These are phyloP conservation scores for Dendroctonus valens DNA, from an alignment of 1,140 invertebrate genomes.

Conservation along the genomic window DNA sequence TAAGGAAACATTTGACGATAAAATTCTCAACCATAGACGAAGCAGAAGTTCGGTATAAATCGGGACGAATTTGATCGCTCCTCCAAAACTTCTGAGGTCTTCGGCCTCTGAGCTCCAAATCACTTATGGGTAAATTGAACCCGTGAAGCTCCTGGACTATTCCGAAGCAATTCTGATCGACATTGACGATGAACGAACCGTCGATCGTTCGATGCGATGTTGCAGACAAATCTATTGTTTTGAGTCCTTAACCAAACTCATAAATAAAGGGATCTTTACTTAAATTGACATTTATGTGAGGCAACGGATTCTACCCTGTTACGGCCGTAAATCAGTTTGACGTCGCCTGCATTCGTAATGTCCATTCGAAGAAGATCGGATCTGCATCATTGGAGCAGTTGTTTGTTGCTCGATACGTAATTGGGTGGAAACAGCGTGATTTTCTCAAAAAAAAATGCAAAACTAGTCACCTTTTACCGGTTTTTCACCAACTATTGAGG, in stretches of 20 bases:
- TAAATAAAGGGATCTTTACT: constrained; percentile 46
- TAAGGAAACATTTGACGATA: no score
- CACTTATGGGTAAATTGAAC: no score
- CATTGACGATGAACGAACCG: constrained; percentile 36
- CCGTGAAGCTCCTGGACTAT: no score
- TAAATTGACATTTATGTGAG: constrained; percentile 46
- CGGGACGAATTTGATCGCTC: no score
- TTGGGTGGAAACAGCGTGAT: not conserved
- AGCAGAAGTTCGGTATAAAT: no score
- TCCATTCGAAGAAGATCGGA: constrained; percentile 10
- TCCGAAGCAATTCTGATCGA: constrained; percentile 5
- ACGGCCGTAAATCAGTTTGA: constrained; percentile 25
- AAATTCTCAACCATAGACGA: no score
- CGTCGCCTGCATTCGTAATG: constrained; percentile 17
- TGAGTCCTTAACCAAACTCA: constrained; percentile 40
- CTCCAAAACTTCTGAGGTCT: no score
- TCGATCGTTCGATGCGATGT: constrained; percentile 37
- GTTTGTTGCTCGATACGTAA: no score
- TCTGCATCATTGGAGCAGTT: constrained; percentile 6
- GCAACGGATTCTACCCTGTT: constrained; percentile 24
- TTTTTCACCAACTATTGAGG: no score
- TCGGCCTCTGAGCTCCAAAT: no score
- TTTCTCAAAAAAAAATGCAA: not conserved
- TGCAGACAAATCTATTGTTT: constrained; percentile 49
- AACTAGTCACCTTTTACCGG: not conserved